Percentiles rank a stretch among this genome's conserved stretches.
Evolutionary conservation across 2,888 invertebrate genomes (phyloP).

Genomic region (Plemyria rubiginata): DNA sequence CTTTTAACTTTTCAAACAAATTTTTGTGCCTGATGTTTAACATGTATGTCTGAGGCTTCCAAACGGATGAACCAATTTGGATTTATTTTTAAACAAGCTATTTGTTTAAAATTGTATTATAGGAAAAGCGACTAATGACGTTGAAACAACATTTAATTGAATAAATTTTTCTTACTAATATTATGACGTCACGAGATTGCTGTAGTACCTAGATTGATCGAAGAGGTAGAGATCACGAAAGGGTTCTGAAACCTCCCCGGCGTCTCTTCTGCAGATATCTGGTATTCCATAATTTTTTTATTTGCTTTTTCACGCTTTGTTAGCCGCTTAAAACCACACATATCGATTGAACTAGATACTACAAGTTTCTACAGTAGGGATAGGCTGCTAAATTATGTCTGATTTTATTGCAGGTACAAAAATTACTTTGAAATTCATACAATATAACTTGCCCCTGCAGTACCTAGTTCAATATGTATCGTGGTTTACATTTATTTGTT

Average conservation of each 20-base stretch:
- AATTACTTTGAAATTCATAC: no score
- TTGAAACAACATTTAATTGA: not conserved
- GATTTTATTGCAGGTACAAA: no score
- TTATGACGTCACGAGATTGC: not conserved
- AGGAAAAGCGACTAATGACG: not conserved
- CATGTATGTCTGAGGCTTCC: no score
- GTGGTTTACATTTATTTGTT: no score
- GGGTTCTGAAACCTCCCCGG: not conserved
- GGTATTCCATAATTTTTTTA: constrained; percentile 20
- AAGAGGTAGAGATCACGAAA: constrained; percentile 1
- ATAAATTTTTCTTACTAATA: not conserved
- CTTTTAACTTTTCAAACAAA: no score
- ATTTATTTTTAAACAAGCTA: no score
- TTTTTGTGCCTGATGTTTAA: no score
- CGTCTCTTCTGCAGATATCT: constrained; percentile 17
- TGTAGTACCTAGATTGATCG: not conserved
- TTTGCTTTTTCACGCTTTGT: constrained; percentile 12
- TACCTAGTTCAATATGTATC: no score
- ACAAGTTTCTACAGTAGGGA: no score
- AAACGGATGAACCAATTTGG: no score
- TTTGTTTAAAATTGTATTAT: not conserved
- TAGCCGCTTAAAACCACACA: not conserved
- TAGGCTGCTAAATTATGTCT: no score
- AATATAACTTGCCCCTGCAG: no score
- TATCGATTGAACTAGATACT: not conserved